These are phyloP conservation scores for Tolmerus cingulatus DNA, from an alignment of 2,888 invertebrate species.

Conservation along the genomic window DNA sequence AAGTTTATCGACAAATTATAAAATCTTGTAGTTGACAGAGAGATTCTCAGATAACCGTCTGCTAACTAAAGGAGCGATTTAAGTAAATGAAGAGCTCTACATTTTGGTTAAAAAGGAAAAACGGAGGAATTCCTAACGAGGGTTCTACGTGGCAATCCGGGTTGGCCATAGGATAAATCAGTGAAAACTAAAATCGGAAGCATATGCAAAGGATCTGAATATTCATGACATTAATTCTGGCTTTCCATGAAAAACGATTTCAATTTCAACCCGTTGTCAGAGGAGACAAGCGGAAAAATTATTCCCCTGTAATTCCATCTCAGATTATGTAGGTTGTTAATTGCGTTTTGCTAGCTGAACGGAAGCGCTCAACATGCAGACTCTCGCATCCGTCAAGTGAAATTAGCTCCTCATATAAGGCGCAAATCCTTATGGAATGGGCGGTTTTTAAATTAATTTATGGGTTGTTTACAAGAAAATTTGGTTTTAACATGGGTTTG, in stretches of 20 bases:
- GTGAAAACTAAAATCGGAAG: constrained; percentile 3
- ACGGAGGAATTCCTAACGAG: background rate
- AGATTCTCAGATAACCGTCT: background rate
- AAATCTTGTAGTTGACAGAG: background rate
- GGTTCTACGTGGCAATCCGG: background rate
- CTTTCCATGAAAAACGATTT: constrained; percentile 34
- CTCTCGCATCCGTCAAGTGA: background rate
- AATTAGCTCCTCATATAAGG: constrained; percentile 1
- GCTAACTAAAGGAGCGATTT: background rate
- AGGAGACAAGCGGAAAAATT: constrained; percentile 35
- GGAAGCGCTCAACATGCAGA: background rate
- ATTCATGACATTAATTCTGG: constrained; percentile 36
- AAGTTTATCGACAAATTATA: background rate
- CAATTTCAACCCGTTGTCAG: constrained; percentile 33
- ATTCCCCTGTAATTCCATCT: constrained; percentile 29
- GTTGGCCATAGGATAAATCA: background rate
- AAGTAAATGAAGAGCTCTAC: background rate
- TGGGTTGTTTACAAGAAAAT: background rate
- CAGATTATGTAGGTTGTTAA: constrained; percentile 34
- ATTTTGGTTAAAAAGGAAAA: constrained; percentile 1
- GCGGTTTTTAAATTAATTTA: constrained; percentile 12
- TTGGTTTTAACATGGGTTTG: background rate
- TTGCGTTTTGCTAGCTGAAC: constrained; percentile 28
- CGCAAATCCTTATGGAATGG: background rate
- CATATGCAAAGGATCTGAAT: constrained; percentile 35